Conservation (phyloP, 2,888 invertebrate species). For the Serrognathus titanus region DNA sequence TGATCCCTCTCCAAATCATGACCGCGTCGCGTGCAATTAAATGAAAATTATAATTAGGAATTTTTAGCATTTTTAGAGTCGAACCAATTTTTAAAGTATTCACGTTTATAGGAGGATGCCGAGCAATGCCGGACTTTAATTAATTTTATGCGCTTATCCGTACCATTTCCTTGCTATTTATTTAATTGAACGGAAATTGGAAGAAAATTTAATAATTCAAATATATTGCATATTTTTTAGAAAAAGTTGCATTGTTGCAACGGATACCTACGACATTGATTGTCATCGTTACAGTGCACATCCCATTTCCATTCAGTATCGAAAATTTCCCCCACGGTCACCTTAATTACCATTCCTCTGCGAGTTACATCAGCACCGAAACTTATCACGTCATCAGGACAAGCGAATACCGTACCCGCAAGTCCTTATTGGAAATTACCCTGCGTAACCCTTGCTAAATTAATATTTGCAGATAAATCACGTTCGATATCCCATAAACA, state of each 20-base stretch:
- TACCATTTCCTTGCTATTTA: too few relatives aligned
- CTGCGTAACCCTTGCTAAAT: constrained; percentile 1
- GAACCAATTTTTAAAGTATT: too few relatives aligned
- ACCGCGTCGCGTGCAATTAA: neutral
- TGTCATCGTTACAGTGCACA: neutral
- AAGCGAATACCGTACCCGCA: neutral
- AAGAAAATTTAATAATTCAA: too few relatives aligned
- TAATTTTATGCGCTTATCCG: too few relatives aligned
- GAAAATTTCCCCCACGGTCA: neutral
- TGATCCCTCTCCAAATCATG: constrained; percentile 10
- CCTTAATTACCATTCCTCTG: too few relatives aligned
- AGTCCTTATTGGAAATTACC: neutral
- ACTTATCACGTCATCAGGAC: constrained; percentile 1
- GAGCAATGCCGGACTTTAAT: too few relatives aligned
- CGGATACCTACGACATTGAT: neutral
- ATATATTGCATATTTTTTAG: too few relatives aligned
- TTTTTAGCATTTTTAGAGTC: neutral
- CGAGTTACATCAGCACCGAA: neutral
- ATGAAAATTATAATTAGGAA: neutral
- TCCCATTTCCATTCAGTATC: constrained; percentile 1
- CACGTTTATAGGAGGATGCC: too few relatives aligned
- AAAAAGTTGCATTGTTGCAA: neutral
- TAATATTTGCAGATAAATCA: constrained; percentile 5
- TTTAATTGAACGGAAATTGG: too few relatives aligned
- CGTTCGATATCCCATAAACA: neutral